phyloP scores from a whole-genome alignment of 2,113 vertebrate species.

The Bubo bubo region DNA sequence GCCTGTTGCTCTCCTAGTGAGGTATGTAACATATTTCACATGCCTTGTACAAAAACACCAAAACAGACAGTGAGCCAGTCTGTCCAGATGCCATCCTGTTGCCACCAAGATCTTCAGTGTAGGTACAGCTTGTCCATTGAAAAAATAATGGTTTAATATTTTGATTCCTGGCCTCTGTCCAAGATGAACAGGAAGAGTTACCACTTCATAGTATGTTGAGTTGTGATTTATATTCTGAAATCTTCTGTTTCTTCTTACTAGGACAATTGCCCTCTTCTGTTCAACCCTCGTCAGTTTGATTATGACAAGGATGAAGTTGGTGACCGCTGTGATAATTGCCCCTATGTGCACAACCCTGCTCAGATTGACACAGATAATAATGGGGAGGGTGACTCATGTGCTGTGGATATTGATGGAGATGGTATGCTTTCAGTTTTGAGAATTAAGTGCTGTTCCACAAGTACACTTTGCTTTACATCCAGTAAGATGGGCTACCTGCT shows the following conservation, averaged over 20 bases:
- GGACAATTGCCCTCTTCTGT: slow-evolving; percentile 96
- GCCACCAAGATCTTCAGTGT: background rate
- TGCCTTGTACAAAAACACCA: background rate
- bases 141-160: background rate
- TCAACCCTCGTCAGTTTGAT: slow-evolving; percentile 94
- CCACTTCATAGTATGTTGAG: background rate
- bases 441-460: background rate
- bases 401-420: slow-evolving; percentile 95
- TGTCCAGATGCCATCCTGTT: background rate
- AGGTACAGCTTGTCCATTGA: background rate
- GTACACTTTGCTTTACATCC: background rate
- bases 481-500: background rate
- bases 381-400: slow-evolving; percentile 93
- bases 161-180: background rate
- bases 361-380: slow-evolving; percentile 95
- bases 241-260: slow-evolving; percentile 34
- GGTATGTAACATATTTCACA: background rate
- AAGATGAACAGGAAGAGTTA: background rate
- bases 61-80: background rate
- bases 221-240: background rate
- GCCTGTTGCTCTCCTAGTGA: background rate
- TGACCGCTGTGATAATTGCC: slow-evolving; percentile 96
- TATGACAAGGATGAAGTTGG: slow-evolving; percentile 97
- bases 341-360: slow-evolving; percentile 92
- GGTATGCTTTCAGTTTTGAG: slow-evolving; percentile 75